Evolutionary conservation across 2,113 vertebrate species (phyloP).

Genomic region (Lasiurus cinereus): DNA sequence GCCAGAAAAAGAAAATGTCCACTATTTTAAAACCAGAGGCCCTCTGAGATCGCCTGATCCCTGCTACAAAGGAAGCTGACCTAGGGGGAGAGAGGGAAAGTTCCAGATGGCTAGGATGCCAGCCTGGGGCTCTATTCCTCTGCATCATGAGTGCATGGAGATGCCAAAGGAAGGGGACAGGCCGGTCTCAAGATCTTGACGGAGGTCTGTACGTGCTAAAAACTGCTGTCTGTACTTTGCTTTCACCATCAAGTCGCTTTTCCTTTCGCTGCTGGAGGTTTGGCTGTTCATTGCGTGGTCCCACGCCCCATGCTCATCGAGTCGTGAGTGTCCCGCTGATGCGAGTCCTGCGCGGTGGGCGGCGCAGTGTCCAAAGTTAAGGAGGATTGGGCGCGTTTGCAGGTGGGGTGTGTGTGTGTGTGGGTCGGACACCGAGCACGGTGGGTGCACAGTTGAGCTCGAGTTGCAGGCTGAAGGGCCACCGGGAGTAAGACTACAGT

Average conservation of each 20-base stretch:
- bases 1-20: background rate
- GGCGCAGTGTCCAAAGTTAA: background rate
- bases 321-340: rapidly evolving
- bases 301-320: background rate
- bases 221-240: conserved; percentile 19
- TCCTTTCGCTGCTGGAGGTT: background rate
- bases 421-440: conserved; percentile 42
- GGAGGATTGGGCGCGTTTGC: rapidly evolving
- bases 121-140: background rate
- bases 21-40: background rate
- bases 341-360: background rate
- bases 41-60: background rate
- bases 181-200: background rate
- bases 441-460: conserved; percentile 69
- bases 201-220: conserved; percentile 19
- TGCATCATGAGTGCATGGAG: background rate
- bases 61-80: background rate
- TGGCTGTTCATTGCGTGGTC: background rate
- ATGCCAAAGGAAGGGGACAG: background rate
- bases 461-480: background rate
- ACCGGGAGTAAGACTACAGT: conserved; percentile 14
- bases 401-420: background rate
- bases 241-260: conserved; percentile 75
- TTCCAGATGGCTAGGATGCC: conserved; percentile 8
- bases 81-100: background rate